Evolutionary conservation across 2,888 invertebrate genomes (phyloP).

Genomic region (Villa cingulata): DNA sequence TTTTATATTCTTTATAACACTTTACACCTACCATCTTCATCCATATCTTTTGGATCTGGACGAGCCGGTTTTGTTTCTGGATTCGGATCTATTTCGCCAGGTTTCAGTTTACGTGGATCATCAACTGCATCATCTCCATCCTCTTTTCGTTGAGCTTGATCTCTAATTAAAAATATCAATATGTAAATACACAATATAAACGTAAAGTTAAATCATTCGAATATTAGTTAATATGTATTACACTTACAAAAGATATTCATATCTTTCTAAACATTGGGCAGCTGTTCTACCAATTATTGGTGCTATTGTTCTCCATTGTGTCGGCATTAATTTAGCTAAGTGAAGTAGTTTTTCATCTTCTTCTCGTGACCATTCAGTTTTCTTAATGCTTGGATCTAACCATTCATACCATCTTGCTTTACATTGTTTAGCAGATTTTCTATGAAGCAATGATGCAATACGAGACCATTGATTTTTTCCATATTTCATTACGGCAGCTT

Average conservation of each 20-base stretch:
- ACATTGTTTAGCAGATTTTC: slow-evolving; percentile 99
- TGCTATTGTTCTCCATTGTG: slow-evolving; percentile 98
- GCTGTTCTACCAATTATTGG: slow-evolving; percentile 98
- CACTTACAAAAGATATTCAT: slow-evolving; percentile 85
- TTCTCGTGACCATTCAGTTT: slow-evolving; percentile 99
- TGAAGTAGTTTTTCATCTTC: slow-evolving; percentile 97
- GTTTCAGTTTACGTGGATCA: slow-evolving; percentile 93
- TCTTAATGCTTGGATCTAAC: slow-evolving; percentile 98
- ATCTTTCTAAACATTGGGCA: slow-evolving; percentile 95
- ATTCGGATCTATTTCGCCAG: slow-evolving; percentile 99
- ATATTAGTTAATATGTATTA: slow-evolving; percentile 4
- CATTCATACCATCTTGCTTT: slow-evolving; percentile 99
- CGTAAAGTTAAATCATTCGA: no score
- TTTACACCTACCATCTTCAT: slow-evolving; percentile 84
- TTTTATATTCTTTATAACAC: background rate
- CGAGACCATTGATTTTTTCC: slow-evolving; percentile 99
- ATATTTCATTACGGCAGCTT: slow-evolving; percentile 99
- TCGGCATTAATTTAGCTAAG: slow-evolving; percentile 97
- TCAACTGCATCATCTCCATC: slow-evolving; percentile 84
- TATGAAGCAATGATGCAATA: slow-evolving; percentile 92
- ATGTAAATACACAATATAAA: background rate
- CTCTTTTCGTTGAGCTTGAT: slow-evolving; percentile 93
- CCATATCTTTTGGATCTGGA: slow-evolving; percentile 99
- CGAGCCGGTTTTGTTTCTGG: slow-evolving; percentile 99
- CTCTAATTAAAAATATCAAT: slow-evolving; percentile 45